These are phyloP conservation scores for Oriolus oriolus DNA, from an alignment of 2,113 vertebrate species.

Conservation along the genomic window DNA sequence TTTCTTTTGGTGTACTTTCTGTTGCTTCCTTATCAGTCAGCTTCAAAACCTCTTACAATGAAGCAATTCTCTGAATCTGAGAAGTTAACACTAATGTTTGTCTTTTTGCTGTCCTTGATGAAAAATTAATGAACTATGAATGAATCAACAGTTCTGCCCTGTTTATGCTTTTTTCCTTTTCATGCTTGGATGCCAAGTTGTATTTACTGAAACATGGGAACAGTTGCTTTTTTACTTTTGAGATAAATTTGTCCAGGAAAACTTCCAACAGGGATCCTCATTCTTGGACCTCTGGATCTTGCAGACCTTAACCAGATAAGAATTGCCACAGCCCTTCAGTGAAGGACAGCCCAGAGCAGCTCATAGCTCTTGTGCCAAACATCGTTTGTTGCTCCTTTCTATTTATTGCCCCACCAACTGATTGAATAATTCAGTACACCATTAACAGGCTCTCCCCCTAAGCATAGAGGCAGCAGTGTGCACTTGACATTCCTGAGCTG, in stretches of 20 bases:
- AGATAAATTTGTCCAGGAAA: neutral
- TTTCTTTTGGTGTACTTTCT: neutral
- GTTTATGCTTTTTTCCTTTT: neutral
- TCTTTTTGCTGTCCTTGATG: slow-evolving; percentile 9
- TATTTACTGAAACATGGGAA: neutral
- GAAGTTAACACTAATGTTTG: slow-evolving; percentile 8
- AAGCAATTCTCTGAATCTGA: neutral
- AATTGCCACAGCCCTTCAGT: neutral
- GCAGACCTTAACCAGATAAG: neutral
- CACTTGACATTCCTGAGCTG: neutral
- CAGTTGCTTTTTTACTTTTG: neutral
- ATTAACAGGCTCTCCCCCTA: neutral
- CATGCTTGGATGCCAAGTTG: neutral
- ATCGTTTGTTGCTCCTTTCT: neutral
- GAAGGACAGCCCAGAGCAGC: neutral
- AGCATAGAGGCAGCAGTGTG: neutral
- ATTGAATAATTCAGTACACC: neutral
- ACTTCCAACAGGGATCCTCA: neutral
- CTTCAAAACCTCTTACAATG: neutral
- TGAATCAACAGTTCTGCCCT: neutral
- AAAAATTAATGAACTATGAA: slow-evolving; percentile 43
- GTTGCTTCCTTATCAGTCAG: neutral
- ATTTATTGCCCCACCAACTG: neutral
- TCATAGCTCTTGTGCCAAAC: neutral
- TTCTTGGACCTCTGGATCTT: neutral